Evolutionary conservation across 1,140 invertebrate genomes (phyloP).

Genomic region (Caerostris darwini): DNA sequence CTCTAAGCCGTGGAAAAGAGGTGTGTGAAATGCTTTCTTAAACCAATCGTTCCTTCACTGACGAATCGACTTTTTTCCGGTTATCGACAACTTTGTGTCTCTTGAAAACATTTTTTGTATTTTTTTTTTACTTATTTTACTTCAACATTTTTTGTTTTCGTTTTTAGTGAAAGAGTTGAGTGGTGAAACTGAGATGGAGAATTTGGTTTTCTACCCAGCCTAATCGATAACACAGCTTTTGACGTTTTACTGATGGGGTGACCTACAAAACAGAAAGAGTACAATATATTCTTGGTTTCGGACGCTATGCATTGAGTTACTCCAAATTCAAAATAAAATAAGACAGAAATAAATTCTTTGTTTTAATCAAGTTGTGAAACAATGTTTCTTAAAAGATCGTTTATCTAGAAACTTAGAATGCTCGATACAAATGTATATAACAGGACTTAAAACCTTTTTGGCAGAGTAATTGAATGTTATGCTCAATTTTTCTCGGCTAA

Average conservation of each 20-base stretch:
- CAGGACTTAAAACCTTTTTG: too few relatives aligned
- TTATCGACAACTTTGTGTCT: constrained; percentile 63
- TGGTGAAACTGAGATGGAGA: constrained; percentile 35
- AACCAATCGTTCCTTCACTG: constrained; percentile 32
- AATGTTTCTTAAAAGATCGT: neutral
- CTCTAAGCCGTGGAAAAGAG: constrained; percentile 31
- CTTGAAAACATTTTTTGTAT: constrained; percentile 17
- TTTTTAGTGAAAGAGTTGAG: constrained; percentile 17
- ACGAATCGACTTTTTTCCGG: constrained; percentile 57
- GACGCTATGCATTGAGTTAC: neutral
- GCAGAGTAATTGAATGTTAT: too few relatives aligned
- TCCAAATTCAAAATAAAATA: neutral
- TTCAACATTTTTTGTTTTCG: neutral
- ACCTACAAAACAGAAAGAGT: constrained; percentile 17
- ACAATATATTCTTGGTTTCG: neutral
- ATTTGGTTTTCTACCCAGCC: constrained; percentile 48
- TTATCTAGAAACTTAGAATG: neutral
- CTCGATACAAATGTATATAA: neutral
- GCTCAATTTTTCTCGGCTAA: too few relatives aligned
- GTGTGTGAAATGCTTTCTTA: constrained; percentile 55
- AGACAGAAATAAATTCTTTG: neutral
- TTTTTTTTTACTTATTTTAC: constrained; percentile 19
- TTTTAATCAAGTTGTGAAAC: constrained; percentile 5
- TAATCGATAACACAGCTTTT: constrained; percentile 59
- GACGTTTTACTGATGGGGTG: constrained; percentile 42